phyloP scores from a whole-genome alignment of 2,797 vertebrate species.

The Botia kubotai region DNA sequence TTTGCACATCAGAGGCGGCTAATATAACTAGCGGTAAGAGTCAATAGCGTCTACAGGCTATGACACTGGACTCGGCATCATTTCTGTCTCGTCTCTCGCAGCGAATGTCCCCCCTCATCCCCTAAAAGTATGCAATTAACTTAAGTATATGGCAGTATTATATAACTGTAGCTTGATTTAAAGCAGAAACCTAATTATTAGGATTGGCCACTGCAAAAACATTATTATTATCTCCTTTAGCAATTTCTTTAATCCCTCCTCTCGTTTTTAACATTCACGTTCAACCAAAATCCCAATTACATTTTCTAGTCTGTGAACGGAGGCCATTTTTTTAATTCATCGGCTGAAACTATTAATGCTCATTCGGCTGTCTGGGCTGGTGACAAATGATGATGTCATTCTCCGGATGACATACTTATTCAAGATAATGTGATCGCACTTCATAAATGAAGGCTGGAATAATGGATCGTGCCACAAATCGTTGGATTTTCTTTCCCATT shows the following conservation, averaged over 20 bases:
- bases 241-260: slow-evolving; percentile 37
- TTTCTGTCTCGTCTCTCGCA: slow-evolving; percentile 25
- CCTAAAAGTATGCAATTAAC: slow-evolving; percentile 40
- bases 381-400: slow-evolving; percentile 48
- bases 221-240: background rate
- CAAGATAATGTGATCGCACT: slow-evolving; percentile 55
- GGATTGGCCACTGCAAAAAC: slow-evolving; percentile 6
- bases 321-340: slow-evolving; percentile 34
- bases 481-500: slow-evolving; percentile 6
- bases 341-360: slow-evolving; percentile 46
- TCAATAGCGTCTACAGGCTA: slow-evolving; percentile 37
- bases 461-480: slow-evolving; percentile 40
- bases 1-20: slow-evolving; percentile 50
- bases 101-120: slow-evolving; percentile 15
- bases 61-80: slow-evolving; percentile 11
- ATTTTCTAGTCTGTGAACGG: slow-evolving; percentile 35
- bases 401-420: slow-evolving; percentile 50
- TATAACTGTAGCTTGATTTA: slow-evolving; percentile 37
- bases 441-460: slow-evolving; percentile 40
- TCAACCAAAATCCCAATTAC: slow-evolving; percentile 35
- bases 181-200: slow-evolving; percentile 53
- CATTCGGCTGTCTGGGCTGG: slow-evolving; percentile 32
- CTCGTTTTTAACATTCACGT: background rate
- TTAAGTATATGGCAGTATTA: slow-evolving; percentile 26
- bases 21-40: slow-evolving; percentile 34